These are phyloP conservation scores for Cantharis rufa DNA, from an alignment of 2,888 invertebrate genomes.

Conservation along the genomic window DNA sequence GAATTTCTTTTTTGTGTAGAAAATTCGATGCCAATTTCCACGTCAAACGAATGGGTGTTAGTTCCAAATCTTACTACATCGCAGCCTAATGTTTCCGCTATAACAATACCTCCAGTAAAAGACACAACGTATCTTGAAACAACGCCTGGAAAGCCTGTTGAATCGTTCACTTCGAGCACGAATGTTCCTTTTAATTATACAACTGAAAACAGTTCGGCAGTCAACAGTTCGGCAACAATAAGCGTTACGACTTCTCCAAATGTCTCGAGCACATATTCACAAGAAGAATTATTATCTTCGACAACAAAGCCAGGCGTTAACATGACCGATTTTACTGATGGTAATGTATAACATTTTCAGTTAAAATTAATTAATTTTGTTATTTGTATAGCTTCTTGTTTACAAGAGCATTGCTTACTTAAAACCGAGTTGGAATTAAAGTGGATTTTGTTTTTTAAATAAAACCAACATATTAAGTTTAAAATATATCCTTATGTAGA, in stretches of 20 bases:
- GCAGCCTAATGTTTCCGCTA: background rate
- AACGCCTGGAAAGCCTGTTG: slow-evolving; percentile 36
- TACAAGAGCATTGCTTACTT: background rate
- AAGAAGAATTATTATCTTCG: slow-evolving; percentile 25
- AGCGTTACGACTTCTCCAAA: slow-evolving; percentile 3
- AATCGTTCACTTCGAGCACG: slow-evolving; percentile 39
- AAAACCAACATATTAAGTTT: background rate
- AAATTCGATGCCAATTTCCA: slow-evolving; percentile 67
- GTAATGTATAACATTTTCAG: slow-evolving; percentile 40
- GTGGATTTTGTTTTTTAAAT: background rate
- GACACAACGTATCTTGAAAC: slow-evolving; percentile 44
- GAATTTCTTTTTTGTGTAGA: slow-evolving; percentile 32
- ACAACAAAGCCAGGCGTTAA: slow-evolving; percentile 40
- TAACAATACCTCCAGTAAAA: slow-evolving; percentile 34
- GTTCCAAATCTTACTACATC: slow-evolving; percentile 49
- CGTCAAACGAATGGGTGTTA: slow-evolving; percentile 70
- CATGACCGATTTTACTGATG: slow-evolving; percentile 54
- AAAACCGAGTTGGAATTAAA: too few species aligned
- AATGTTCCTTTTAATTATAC: slow-evolving; percentile 30
- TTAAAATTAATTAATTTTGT: background rate
- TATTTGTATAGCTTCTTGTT: background rate
- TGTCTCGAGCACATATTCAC: slow-evolving; percentile 34
- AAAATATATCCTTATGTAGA: background rate
- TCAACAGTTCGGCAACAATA: slow-evolving; percentile 8
- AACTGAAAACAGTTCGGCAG: slow-evolving; percentile 4